Evolutionary conservation across 1,140 invertebrate genomes (phyloP), one percentile per base, ranked within the genome.

Genomic region (Drosophila murphyi): DNA sequence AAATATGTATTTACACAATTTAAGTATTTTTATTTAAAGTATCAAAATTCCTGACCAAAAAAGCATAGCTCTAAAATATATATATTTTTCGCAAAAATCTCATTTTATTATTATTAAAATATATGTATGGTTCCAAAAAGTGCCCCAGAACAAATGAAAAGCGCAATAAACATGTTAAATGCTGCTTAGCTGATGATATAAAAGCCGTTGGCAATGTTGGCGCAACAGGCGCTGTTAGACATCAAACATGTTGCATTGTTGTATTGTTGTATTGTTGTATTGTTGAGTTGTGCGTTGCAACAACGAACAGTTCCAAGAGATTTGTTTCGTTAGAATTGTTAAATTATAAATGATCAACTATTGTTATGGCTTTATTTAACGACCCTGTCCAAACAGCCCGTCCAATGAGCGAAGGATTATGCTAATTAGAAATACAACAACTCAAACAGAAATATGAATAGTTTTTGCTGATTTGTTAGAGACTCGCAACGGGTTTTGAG

Each of bases 261-360:
- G 20, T 20, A 43, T 43, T 73, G 71, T 50, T 73, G 71, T 34
- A 43, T 43, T 73, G 71, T 50, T 73, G 71, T 34, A 69, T 73
- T 73, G 71, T 69, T 73, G 71, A 60, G 31, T 51, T 41, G 20
- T 20, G 52, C 34, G 10, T 29, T 10, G 12, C 12, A 64, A 41
- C 20, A 20, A 39, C 37, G 3, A 5, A 20, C 5, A 41, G 5
- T 3, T 39, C 10, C 7, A 28, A 39, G 20, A 47, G 56, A 45
- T 20, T 32, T 47, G 3, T 32, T 47, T 20, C 4, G 20, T 20
- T 20, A 3, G 5, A 48, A 48, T 34, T 28, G 7, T 47, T 60
- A 35, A 56, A 37, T 67, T 55, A 45, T 6, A 64, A 52, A 6
- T 28, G 52, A 34, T 8, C 7, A 20, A 32, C 7, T 3, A 12